Evolutionary conservation across 2,888 invertebrate genomes (phyloP).

Genomic region (Chamaedrilus cognettii): DNA sequence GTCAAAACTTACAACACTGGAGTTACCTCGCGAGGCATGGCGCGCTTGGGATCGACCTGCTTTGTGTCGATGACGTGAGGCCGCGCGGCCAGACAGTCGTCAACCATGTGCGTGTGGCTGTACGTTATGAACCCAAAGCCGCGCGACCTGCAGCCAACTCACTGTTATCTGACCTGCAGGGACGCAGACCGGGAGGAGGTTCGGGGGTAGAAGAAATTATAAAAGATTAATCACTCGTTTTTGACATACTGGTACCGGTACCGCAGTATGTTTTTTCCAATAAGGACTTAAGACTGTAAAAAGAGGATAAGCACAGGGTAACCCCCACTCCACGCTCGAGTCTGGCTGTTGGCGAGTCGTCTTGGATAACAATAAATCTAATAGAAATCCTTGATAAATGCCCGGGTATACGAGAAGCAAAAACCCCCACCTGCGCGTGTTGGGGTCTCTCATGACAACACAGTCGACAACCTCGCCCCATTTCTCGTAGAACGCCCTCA

Average conservation of each 20-base stretch:
- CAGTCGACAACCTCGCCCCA: slow-evolving; percentile 77
- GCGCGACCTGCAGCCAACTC: slow-evolving; percentile 78
- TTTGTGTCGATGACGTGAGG: slow-evolving; percentile 93
- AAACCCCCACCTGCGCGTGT: slow-evolving; percentile 27
- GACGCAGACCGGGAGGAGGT: too few species aligned
- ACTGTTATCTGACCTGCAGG: too few species aligned
- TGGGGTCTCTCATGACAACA: slow-evolving; percentile 44
- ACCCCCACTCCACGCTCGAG: too few species aligned
- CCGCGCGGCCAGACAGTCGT: slow-evolving; percentile 79
- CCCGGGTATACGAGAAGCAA: neutral
- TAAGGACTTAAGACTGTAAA: too few species aligned
- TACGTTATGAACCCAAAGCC: slow-evolving; percentile 99
- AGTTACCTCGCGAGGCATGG: slow-evolving; percentile 79
- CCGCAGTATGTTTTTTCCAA: too few species aligned
- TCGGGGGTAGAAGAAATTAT: too few species aligned
- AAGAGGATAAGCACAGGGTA: too few species aligned
- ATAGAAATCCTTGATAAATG: neutral
- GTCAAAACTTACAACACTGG: too few species aligned
- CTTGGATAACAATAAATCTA: neutral
- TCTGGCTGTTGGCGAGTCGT: too few species aligned
- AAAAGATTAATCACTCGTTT: too few species aligned
- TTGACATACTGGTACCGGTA: too few species aligned
- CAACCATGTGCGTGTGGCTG: slow-evolving; percentile 89
- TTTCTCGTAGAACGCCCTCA: slow-evolving; percentile 91
- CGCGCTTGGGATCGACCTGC: slow-evolving; percentile 95